These are phyloP conservation scores for Ptychobarbus kaznakovi DNA, from an alignment of 2,797 vertebrate genomes.

Conservation along the genomic window DNA sequence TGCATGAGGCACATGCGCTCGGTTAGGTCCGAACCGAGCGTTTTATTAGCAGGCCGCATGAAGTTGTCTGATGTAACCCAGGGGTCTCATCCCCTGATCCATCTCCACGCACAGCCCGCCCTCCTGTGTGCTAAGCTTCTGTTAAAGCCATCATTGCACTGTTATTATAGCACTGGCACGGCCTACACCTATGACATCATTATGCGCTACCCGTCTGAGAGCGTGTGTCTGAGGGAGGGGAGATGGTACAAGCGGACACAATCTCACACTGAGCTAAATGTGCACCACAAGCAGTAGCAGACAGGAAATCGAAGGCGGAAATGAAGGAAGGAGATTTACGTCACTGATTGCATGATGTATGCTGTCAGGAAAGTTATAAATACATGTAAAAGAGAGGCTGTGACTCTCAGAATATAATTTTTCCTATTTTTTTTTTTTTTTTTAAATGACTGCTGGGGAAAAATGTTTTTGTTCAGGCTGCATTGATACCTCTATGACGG, in stretches of 20 bases:
- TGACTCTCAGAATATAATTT: neutral
- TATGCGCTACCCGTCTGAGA: constrained; percentile 67
- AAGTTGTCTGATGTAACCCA: constrained; percentile 67
- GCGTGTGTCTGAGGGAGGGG: constrained; percentile 63
- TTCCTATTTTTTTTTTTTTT: neutral
- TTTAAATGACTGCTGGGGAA: neutral
- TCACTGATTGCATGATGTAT: constrained; percentile 4
- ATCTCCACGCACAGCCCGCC: constrained; percentile 35
- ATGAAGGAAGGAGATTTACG: constrained; percentile 13
- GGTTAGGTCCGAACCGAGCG: constrained; percentile 60
- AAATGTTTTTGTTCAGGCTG: neutral
- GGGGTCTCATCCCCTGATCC: constrained; percentile 63
- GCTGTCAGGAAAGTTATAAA: neutral
- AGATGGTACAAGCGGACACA: constrained; percentile 61
- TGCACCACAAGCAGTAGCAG: constrained; percentile 49
- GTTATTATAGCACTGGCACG: constrained; percentile 70
- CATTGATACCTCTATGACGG: neutral
- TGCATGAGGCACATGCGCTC: constrained; percentile 75
- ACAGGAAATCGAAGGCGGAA: constrained; percentile 8
- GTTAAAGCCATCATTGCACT: constrained; percentile 74
- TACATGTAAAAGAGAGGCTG: neutral
- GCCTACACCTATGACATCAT: constrained; percentile 79
- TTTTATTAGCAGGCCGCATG: constrained; percentile 74
- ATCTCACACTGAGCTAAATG: constrained; percentile 55
- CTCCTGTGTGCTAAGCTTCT: constrained; percentile 58